phyloP scores from a whole-genome alignment of 2,113 vertebrate species.

The Megaceryle maxima region DNA sequence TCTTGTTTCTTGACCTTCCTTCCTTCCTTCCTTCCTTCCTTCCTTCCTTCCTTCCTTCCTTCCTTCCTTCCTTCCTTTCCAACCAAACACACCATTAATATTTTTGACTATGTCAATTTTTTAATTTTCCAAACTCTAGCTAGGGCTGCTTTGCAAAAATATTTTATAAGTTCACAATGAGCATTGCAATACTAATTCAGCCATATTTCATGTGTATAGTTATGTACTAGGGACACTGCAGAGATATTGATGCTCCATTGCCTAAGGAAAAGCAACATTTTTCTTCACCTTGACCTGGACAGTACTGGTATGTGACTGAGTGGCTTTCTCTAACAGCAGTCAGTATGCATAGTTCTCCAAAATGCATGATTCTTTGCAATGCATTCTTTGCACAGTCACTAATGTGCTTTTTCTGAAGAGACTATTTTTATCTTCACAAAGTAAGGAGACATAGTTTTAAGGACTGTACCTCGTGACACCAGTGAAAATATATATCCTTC shows the following conservation, averaged over 20 bases:
- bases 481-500: background rate
- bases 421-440: background rate
- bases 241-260: background rate
- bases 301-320: accelerated
- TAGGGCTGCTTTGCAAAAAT: background rate
- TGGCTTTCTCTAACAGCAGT: background rate
- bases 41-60: too few species aligned
- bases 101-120: background rate
- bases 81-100: background rate
- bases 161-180: background rate
- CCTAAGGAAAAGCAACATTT: background rate
- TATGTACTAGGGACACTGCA: background rate
- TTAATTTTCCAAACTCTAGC: background rate
- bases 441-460: background rate
- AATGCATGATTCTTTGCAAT: background rate
- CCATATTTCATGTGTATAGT: background rate
- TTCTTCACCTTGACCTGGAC: background rate
- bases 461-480: background rate
- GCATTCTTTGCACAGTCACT: background rate
- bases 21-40: background rate
- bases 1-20: background rate
- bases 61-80: too few species aligned
- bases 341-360: background rate
- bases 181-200: background rate
- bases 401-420: background rate